Evolutionary conservation across 2,113 vertebrate genomes (phyloP), one percentile per base, ranked within the genome.

Genomic region (Melanerpes formicivorus): DNA sequence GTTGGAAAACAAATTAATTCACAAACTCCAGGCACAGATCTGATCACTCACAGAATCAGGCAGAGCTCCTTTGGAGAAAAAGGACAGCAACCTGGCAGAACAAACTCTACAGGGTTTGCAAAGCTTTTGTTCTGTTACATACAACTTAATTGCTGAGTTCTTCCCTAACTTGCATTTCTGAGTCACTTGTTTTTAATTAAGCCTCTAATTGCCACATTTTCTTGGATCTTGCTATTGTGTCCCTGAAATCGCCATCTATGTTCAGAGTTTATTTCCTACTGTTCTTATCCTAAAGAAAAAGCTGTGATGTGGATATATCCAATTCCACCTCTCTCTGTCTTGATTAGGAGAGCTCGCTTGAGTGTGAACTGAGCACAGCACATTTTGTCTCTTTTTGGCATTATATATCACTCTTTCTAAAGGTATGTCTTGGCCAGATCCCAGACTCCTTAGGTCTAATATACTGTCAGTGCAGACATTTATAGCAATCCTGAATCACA

Each of bases 91-190:
- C 32, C 65, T 87, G 73, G 62, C 32, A 91, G 80, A 95, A 65
- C 30, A 92, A 90, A 85, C 23, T 59, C 85, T 56, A 25, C 19
- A 37, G 56, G 25, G 30, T 74, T 71, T 93, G 42, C 26, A 71
- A 75, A 27, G 65, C 54, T 77, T 93, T 85, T 94, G 62, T 86
- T 94, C 65, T 80, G 64, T 65, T 90, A 54, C 10, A 58, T 78
- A 75, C 66, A 94, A 85, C 64, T 91, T 78, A 85, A 90, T 88
- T 86, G 58, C 60, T 58, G 58, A n/a, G 16, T 93, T 95, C 69
- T 67, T 80, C 54, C 91, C 81, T 90, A 84, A 92, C 72, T 85
- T 77, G 14, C 15, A 80, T 87, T 92, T 90, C 72, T 92, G 91
- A 90, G 58, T 78, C 3, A 90, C 54, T 82, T 67, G 79, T 63